Percentiles rank a stretch among this genome's conserved stretches.
Conservation (phyloP, 37 sponge, comb jelly and placozoan species). For the Dysidea cf. avara region DNA sequence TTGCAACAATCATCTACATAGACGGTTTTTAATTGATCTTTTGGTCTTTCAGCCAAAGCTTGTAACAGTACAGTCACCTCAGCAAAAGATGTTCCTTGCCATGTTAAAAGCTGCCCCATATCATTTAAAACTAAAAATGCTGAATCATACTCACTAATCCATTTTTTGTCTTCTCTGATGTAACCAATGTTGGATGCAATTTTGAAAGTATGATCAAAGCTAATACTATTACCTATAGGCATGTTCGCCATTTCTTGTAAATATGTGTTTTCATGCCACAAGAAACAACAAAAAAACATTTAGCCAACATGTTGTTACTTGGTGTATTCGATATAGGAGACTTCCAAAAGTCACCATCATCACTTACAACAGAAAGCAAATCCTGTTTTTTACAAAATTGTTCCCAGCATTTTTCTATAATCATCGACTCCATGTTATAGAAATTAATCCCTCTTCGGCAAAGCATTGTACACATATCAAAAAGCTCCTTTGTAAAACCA, state of each 20-base stretch:
- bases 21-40: not conserved
- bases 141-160: conserved; percentile 34
- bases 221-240: not conserved
- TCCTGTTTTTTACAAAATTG: conserved; percentile 5
- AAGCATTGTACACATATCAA: not conserved
- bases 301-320: conserved; percentile 1
- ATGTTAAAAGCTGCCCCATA: conserved; percentile 32
- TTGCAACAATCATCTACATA: conserved; percentile 50
- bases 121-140: conserved; percentile 18
- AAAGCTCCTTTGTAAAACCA: conserved; percentile 7
- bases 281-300: conserved; percentile 17
- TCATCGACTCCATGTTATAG: conserved; percentile 21
- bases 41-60: conserved; percentile 13
- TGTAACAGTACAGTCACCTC: not conserved
- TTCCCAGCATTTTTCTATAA: conserved; percentile 8
- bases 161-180: conserved; percentile 11
- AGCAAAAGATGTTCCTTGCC: conserved; percentile 37
- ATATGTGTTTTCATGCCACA: conserved; percentile 11
- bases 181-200: conserved; percentile 43
- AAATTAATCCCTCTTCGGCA: conserved; percentile 9
- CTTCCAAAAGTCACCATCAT: not conserved
- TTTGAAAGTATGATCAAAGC: conserved; percentile 46
- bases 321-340: not conserved
- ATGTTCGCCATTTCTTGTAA: conserved; percentile 1
- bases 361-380: not conserved